Conservation (phyloP, 2,113 vertebrate genomes). For the Halichoerus grypus region DNA sequence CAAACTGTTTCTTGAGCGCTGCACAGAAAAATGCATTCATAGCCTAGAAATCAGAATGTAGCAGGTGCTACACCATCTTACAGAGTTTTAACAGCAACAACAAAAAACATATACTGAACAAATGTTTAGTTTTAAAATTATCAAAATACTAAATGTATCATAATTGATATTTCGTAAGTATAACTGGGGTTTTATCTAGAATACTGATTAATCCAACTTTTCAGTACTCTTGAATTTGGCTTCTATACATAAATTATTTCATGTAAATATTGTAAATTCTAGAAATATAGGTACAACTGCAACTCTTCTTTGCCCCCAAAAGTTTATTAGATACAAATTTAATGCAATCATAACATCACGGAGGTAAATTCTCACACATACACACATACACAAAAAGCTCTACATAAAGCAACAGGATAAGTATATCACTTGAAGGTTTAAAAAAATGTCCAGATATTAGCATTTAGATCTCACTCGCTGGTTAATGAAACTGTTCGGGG, state of each 20-base stretch:
- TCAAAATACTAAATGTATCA: neutral
- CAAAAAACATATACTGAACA: neutral
- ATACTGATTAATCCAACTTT: neutral
- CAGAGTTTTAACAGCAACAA: neutral
- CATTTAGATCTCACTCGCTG: neutral
- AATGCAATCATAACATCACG: neutral
- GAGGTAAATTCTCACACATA: neutral
- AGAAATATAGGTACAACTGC: neutral
- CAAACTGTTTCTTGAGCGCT: neutral
- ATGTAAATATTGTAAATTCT: neutral
- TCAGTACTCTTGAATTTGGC: neutral
- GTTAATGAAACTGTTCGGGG: neutral
- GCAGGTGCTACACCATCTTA: neutral
- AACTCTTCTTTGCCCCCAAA: neutral
- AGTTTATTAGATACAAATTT: neutral
- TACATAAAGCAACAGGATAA: neutral
- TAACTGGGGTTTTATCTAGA: neutral
- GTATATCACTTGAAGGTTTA: neutral
- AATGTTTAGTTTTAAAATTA: neutral
- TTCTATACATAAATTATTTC: constrained; percentile 7
- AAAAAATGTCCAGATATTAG: neutral
- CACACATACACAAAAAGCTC: neutral
- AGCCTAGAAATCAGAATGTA: neutral
- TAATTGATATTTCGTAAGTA: constrained; percentile 22
- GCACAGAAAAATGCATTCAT: neutral